phyloP scores from a whole-genome alignment of 1,140 invertebrate genomes.

The Saccostrea cuccullata region DNA sequence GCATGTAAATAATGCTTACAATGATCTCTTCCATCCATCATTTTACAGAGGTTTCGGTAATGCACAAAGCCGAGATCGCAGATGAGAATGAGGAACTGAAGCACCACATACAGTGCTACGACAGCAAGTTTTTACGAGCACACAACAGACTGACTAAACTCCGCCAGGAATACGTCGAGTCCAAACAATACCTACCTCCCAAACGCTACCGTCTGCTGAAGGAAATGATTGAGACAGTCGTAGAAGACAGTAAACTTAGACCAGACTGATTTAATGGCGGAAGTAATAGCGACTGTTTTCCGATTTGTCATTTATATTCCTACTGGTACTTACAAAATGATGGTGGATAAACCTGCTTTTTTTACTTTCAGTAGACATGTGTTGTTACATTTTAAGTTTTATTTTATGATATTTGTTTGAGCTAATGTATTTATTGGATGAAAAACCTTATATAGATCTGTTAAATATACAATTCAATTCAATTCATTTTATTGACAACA shows the following conservation, averaged over 20 bases:
- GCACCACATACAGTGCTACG: slow-evolving; percentile 54
- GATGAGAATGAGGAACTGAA: slow-evolving; percentile 61
- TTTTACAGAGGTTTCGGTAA: slow-evolving; percentile 55
- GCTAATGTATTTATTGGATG: too few relatives aligned
- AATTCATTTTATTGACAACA: too few relatives aligned
- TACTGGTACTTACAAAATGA: background rate
- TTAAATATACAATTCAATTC: too few relatives aligned
- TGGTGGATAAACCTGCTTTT: background rate
- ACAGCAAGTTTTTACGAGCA: slow-evolving; percentile 55
- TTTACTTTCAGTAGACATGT: background rate
- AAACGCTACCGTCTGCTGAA: slow-evolving; percentile 61
- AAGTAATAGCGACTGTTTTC: background rate
- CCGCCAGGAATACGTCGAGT: slow-evolving; percentile 57
- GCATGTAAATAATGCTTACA: too few relatives aligned
- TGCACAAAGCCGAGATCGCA: slow-evolving; percentile 60
- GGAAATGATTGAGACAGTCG: slow-evolving; percentile 64
- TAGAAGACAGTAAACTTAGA: slow-evolving; percentile 47
- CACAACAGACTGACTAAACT: slow-evolving; percentile 60
- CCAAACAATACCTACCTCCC: slow-evolving; percentile 57
- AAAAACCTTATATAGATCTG: too few relatives aligned
- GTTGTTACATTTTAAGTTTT: background rate
- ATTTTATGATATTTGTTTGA: background rate
- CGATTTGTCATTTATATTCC: background rate
- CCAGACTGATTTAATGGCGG: background rate
- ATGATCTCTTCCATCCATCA: slow-evolving; percentile 41